Conservation (phyloP, 2,797 vertebrate species). For the Pelobates cultripes region DNA sequence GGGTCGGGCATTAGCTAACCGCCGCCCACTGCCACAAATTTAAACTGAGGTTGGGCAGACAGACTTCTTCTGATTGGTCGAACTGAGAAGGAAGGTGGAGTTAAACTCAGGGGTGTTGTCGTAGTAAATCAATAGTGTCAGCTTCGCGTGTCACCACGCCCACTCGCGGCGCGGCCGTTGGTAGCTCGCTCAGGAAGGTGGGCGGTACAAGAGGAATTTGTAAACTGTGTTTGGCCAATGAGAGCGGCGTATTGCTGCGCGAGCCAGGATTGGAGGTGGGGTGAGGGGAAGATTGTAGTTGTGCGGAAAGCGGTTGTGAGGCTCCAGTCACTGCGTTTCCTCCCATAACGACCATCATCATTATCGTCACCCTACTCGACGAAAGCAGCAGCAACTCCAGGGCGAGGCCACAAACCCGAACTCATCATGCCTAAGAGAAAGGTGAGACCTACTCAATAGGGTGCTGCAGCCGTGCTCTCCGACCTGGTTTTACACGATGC, state of each 20-base stretch:
- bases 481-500: neutral
- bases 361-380: neutral
- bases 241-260: neutral
- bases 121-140: constrained; percentile 49
- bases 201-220: constrained; percentile 28
- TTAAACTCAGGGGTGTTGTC: neutral
- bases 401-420: constrained; percentile 27
- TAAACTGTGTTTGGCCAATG: constrained; percentile 33
- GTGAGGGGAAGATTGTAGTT: constrained; percentile 49
- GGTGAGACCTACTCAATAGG: constrained; percentile 8
- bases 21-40: constrained; percentile 6
- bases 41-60: constrained; percentile 1
- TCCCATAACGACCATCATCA: constrained; percentile 8
- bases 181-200: neutral
- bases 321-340: constrained; percentile 44
- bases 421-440: constrained; percentile 52
- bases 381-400: neutral
- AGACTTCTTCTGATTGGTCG: constrained; percentile 12
- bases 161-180: neutral
- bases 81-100: neutral
- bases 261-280: constrained; percentile 47
- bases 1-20: neutral
- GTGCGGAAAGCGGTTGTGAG: constrained; percentile 38
- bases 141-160: constrained; percentile 6
- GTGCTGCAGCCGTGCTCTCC: neutral